Evolutionary conservation across 2,888 invertebrate species (phyloP).

Genomic region (Ashinkailepas kermadecensis): DNA sequence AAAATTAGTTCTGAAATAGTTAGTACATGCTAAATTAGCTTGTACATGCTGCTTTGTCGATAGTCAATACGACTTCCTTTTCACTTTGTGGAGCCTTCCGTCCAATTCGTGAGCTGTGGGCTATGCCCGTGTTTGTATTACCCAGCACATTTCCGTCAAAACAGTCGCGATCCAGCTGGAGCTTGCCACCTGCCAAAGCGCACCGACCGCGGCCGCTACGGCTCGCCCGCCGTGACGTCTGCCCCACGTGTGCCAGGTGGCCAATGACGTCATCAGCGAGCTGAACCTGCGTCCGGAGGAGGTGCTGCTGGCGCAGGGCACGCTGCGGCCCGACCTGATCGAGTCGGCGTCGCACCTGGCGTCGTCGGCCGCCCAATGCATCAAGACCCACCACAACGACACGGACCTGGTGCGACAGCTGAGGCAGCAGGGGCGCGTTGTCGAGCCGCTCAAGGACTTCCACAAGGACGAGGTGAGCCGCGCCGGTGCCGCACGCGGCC

Average conservation of each 20-base stretch:
- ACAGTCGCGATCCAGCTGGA: too few relatives aligned
- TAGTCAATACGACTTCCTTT: too few relatives aligned
- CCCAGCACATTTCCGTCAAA: too few relatives aligned
- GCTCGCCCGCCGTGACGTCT: background rate
- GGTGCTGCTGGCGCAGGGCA: slow-evolving; percentile 88
- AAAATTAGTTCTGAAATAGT: too few relatives aligned
- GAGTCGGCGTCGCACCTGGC: slow-evolving; percentile 88
- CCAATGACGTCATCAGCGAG: slow-evolving; percentile 79
- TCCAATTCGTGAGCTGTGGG: too few relatives aligned
- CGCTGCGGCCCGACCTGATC: slow-evolving; percentile 92
- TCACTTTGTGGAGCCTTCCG: too few relatives aligned
- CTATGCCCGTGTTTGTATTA: too few relatives aligned
- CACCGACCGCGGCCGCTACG: background rate
- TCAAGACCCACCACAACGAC: slow-evolving; percentile 99
- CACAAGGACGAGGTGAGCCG: slow-evolving; percentile 86
- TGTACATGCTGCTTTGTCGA: too few relatives aligned
- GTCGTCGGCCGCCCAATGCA: slow-evolving; percentile 81
- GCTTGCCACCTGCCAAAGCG: too few relatives aligned
- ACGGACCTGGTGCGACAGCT: slow-evolving; percentile 81
- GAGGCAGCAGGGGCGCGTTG: slow-evolving; percentile 67
- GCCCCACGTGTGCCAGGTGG: slow-evolving; percentile 49
- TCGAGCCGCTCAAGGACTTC: slow-evolving; percentile 97
- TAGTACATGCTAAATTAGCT: too few relatives aligned
- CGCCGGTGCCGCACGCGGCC: too few relatives aligned
- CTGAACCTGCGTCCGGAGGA: slow-evolving; percentile 85